Conservation (phyloP, 2,797 vertebrate genomes). For the Limnodromus scolopaceus region DNA sequence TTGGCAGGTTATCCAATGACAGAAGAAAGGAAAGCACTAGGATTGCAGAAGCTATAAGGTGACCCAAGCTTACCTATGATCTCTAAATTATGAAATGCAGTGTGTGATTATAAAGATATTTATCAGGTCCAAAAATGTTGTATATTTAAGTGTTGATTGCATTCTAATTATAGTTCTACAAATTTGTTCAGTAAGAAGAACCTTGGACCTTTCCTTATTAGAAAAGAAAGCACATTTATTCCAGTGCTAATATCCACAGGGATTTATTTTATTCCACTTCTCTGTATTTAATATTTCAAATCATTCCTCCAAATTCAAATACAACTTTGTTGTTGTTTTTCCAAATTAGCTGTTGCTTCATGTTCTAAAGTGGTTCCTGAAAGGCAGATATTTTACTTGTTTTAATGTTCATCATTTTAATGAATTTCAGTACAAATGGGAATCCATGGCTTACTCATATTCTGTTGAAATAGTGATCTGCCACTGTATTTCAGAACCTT, state of each 20-base stretch:
- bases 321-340: slow-evolving; percentile 31
- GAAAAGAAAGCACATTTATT: slow-evolving; percentile 29
- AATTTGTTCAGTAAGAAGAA: slow-evolving; percentile 35
- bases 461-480: slow-evolving; percentile 28
- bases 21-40: slow-evolving; percentile 96
- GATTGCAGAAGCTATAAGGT: slow-evolving; percentile 96
- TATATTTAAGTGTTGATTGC: slow-evolving; percentile 65
- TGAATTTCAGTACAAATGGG: slow-evolving; percentile 25
- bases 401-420: slow-evolving; percentile 39
- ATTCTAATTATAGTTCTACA: slow-evolving; percentile 43
- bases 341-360: slow-evolving; percentile 21
- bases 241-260: neutral
- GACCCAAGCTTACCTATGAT: slow-evolving; percentile 70
- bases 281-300: slow-evolving; percentile 49
- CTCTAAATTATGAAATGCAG: slow-evolving; percentile 69
- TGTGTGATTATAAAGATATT: slow-evolving; percentile 56
- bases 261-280: slow-evolving; percentile 24
- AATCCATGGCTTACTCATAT: slow-evolving; percentile 19
- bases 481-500: slow-evolving; percentile 54
- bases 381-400: slow-evolving; percentile 41
- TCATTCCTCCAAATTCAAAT: slow-evolving; percentile 37
- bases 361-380: slow-evolving; percentile 47
- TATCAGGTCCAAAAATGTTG: slow-evolving; percentile 66
- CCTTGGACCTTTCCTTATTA: slow-evolving; percentile 36
- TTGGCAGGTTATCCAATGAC: slow-evolving; percentile 94